These are phyloP conservation scores for Thalassoma bifasciatum DNA, from an alignment of 2,113 vertebrate genomes.

Conservation along the genomic window DNA sequence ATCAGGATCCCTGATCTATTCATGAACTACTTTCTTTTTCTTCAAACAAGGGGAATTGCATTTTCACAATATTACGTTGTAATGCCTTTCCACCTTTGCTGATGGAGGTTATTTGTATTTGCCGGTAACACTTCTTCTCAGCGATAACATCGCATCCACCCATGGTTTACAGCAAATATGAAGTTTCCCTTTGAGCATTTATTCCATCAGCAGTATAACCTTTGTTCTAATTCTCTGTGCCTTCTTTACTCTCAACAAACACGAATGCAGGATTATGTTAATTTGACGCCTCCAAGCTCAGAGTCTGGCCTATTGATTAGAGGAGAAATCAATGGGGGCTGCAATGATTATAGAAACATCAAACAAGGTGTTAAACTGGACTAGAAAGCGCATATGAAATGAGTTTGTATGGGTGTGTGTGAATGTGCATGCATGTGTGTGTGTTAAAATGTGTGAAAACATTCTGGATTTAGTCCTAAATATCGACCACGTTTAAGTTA, in stretches of 20 bases:
- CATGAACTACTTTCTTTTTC: conserved; percentile 80
- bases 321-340: conserved; percentile 67
- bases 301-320: conserved; percentile 76
- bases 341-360: conserved; percentile 55
- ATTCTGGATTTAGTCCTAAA: conserved; percentile 1
- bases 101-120: conserved; percentile 68
- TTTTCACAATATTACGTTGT: conserved; percentile 80
- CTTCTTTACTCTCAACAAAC: conserved; percentile 67
- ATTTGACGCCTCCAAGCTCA: conserved; percentile 71
- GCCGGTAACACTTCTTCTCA: conserved; percentile 66
- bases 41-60: conserved; percentile 80
- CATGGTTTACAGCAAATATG: conserved; percentile 73
- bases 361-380: conserved; percentile 72
- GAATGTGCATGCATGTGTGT: not conserved
- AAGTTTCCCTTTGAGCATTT: conserved; percentile 60
- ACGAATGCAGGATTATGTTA: conserved; percentile 78
- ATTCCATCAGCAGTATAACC: conserved; percentile 55
- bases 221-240: conserved; percentile 59
- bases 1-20: conserved; percentile 76
- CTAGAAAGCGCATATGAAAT: no score
- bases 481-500: conserved; percentile 16
- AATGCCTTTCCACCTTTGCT: conserved; percentile 62
- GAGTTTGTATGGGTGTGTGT: conserved; percentile 21
- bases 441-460: not conserved
- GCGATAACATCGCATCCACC: conserved; percentile 71